phyloP scores from a whole-genome alignment of 2,113 vertebrate genomes.

The Ptilonorhynchus violaceus region DNA sequence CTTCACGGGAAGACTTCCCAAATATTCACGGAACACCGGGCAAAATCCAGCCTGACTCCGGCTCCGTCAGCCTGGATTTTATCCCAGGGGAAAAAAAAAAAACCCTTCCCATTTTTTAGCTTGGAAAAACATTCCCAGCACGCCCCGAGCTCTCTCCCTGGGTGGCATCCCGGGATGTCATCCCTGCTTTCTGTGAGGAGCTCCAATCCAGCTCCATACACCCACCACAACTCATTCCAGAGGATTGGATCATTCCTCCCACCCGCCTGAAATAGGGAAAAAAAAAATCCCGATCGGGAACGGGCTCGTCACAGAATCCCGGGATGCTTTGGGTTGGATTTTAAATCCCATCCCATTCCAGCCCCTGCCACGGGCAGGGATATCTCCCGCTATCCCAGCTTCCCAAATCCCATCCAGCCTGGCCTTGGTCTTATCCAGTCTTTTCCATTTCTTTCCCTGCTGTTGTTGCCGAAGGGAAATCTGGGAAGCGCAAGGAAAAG shows the following conservation, averaged over 20 bases:
- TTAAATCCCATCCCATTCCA: background rate
- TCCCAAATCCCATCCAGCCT: background rate
- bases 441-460: no score
- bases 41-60: conserved; percentile 61
- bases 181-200: rapidly evolving
- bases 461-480: background rate
- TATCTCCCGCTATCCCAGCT: background rate
- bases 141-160: background rate
- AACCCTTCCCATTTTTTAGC: background rate
- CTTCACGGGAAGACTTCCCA: conserved; percentile 37
- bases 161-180: rapidly evolving
- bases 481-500: background rate
- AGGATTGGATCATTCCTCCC: background rate
- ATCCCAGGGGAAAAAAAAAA: background rate
- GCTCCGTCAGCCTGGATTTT: conserved; percentile 48
- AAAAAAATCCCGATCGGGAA: background rate
- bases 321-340: no score
- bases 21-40: conserved; percentile 62
- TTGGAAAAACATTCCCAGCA: background rate
- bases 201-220: background rate
- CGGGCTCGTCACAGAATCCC: background rate
- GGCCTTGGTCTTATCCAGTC: no score
- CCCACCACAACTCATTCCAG: background rate
- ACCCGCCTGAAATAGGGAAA: rapidly evolving
- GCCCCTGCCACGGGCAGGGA: no score